Evolutionary conservation across 2,888 invertebrate species (phyloP).

Genomic region (Lepeophtheirus nordmannii): DNA sequence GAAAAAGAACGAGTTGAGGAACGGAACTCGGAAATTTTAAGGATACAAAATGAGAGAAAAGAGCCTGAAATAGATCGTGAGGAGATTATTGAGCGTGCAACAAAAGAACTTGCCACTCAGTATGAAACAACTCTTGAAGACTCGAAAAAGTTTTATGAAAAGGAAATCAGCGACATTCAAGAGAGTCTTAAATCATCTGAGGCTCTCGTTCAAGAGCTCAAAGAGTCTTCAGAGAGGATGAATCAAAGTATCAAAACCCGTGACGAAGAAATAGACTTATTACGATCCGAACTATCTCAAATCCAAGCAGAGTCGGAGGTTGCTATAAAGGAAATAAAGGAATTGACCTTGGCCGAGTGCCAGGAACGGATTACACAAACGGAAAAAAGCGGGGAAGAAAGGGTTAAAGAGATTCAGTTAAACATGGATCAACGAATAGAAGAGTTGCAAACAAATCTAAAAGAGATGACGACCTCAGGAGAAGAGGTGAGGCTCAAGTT

Average conservation of each 20-base stretch:
- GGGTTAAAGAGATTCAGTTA: not conserved
- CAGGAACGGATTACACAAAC: not conserved
- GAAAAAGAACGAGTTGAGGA: not conserved
- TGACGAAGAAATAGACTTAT: not conserved
- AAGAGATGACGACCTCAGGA: not conserved
- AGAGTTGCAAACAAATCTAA: slow-evolving; percentile 9
- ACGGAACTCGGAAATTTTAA: not conserved
- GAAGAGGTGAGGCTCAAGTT: slow-evolving; percentile 5
- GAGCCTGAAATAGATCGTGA: not conserved
- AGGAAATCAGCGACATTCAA: not conserved
- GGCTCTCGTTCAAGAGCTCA: not conserved
- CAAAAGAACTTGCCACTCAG: not conserved
- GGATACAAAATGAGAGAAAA: not conserved
- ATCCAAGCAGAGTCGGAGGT: not conserved
- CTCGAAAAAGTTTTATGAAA: not conserved
- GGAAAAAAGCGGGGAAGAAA: not conserved
- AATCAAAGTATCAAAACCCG: not conserved
- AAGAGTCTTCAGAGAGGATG: not conserved
- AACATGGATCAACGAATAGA: slow-evolving; percentile 15
- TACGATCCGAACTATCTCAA: not conserved
- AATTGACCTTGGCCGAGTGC: not conserved
- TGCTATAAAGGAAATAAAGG: slow-evolving; percentile 2
- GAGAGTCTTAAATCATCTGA: not conserved
- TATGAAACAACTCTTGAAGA: not conserved
- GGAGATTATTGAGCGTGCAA: not conserved